A percentile compares a stretch with the other conserved stretches of the same genome.
phyloP scores from a whole-genome alignment of 2,113 vertebrate genomes.

The Pipa parva region DNA sequence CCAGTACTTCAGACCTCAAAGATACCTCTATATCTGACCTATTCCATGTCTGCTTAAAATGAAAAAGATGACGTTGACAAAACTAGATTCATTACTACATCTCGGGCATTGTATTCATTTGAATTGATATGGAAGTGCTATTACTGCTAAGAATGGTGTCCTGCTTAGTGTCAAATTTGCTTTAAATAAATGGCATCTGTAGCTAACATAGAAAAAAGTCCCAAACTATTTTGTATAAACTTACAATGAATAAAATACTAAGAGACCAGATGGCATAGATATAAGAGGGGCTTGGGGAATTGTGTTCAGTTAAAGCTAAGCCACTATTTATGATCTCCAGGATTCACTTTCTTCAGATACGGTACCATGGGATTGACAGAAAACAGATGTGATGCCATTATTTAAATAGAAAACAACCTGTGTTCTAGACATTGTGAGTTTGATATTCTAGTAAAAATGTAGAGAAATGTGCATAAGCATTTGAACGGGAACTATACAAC shows the following conservation, averaged over 20 bases:
- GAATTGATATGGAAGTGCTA: too few species aligned
- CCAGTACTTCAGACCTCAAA: too few species aligned
- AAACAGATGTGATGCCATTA: not conserved
- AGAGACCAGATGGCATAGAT: not conserved
- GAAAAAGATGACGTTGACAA: too few species aligned
- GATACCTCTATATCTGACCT: too few species aligned
- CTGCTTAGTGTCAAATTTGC: too few species aligned
- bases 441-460: not conserved
- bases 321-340: slow-evolving; percentile 2
- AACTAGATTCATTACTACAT: too few species aligned
- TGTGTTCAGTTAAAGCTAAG: not conserved
- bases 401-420: not conserved
- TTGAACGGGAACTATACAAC: too few species aligned
- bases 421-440: not conserved
- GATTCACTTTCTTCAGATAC: not conserved
- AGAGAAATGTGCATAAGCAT: too few species aligned
- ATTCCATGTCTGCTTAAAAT: too few species aligned
- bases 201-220: not conserved
- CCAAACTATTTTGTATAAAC: not conserved
- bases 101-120: too few species aligned
- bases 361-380: not conserved
- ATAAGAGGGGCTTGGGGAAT: not conserved
- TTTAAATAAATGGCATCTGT: not conserved
- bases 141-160: too few species aligned
- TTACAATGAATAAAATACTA: not conserved